phyloP scores from a whole-genome alignment of 2,888 invertebrate genomes.

The Cheilosia vulpina region DNA sequence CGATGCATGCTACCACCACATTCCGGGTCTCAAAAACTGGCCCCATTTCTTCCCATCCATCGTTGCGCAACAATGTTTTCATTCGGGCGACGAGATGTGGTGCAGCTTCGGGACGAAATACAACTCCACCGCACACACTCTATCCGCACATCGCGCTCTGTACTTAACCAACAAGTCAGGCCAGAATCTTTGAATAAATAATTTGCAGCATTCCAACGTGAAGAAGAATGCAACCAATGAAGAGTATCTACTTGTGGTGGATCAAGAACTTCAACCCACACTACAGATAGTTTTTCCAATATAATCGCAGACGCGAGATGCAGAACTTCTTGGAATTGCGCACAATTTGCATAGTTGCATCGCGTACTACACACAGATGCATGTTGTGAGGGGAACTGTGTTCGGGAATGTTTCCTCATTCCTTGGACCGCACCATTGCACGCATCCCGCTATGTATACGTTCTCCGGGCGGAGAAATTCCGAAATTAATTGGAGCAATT shows the following conservation, averaged over 20 bases:
- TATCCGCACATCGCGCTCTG: neutral
- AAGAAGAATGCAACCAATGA: slow-evolving; percentile 47
- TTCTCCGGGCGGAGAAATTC: slow-evolving; percentile 57
- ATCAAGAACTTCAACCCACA: slow-evolving; percentile 56
- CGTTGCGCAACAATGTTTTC: slow-evolving; percentile 49
- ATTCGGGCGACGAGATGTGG: neutral
- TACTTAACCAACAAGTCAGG: slow-evolving; percentile 24
- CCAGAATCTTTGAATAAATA: slow-evolving; percentile 63
- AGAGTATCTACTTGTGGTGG: slow-evolving; percentile 37
- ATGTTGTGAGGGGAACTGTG: neutral
- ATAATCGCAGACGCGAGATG: slow-evolving; percentile 4
- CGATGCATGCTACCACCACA: slow-evolving; percentile 58
- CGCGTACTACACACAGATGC: slow-evolving; percentile 3
- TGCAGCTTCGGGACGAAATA: slow-evolving; percentile 11
- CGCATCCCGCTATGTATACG: neutral
- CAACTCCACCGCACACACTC: neutral
- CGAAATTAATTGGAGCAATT: slow-evolving; percentile 73
- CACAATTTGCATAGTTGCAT: slow-evolving; percentile 53
- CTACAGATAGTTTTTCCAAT: slow-evolving; percentile 18
- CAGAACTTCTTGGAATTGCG: slow-evolving; percentile 47
- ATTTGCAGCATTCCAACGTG: slow-evolving; percentile 50
- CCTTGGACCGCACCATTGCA: slow-evolving; percentile 28
- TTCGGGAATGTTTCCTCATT: slow-evolving; percentile 66
- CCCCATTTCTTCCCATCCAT: slow-evolving; percentile 52
- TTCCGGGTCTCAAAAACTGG: slow-evolving; percentile 65